These are phyloP conservation scores for Phenganax marumi DNA, from an alignment of 92 coral and sea anemone species.

Conservation along the genomic window DNA sequence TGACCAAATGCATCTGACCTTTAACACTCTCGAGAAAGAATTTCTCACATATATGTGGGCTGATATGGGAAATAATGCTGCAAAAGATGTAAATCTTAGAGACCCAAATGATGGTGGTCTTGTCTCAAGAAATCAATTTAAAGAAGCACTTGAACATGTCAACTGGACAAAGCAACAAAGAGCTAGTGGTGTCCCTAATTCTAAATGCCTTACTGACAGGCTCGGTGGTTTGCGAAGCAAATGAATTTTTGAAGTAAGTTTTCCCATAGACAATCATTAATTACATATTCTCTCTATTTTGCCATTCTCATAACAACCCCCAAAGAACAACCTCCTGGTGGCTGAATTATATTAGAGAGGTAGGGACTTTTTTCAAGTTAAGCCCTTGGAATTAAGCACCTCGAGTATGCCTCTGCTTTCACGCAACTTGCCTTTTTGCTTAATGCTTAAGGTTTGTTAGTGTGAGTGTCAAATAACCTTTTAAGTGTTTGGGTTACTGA, in stretches of 20 bases:
- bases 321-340: neutral
- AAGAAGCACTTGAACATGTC: neutral
- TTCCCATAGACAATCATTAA: neutral
- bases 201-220: conserved; percentile 62
- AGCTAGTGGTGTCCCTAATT: conserved; percentile 61
- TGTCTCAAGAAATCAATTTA: conserved; percentile 4
- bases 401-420: too few relatives aligned
- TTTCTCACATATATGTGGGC: conserved; percentile 40
- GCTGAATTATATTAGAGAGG: too few relatives aligned
- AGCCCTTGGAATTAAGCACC: too few relatives aligned
- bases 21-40: conserved; percentile 54
- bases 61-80: conserved; percentile 29
- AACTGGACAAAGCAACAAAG: conserved; percentile 62
- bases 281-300: neutral
- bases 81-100: conserved; percentile 1
- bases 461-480: too few relatives aligned
- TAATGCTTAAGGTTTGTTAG: too few relatives aligned
- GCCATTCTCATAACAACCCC: neutral
- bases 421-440: too few relatives aligned
- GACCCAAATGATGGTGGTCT: conserved; percentile 34
- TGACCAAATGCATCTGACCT: conserved; percentile 68
- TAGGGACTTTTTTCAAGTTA: too few relatives aligned
- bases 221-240: conserved; percentile 72
- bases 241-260: conserved; percentile 67
- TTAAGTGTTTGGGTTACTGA: too few relatives aligned